phyloP scores from a whole-genome alignment of 2,113 vertebrate genomes.

The Himantopus leucocephalus region DNA sequence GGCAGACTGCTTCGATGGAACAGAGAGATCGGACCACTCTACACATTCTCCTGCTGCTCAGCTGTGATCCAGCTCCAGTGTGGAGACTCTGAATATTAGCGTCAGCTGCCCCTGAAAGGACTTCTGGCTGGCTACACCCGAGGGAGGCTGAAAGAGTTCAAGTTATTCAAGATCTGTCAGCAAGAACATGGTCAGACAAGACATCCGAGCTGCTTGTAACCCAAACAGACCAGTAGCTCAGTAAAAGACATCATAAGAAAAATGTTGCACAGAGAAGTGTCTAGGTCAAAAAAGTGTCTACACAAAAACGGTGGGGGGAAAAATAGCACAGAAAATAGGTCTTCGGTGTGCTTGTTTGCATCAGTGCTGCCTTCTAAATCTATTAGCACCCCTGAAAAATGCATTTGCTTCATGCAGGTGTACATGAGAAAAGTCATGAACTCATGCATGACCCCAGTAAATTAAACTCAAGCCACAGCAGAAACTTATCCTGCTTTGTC shows the following conservation, averaged over 20 bases:
- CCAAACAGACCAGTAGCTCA: not conserved
- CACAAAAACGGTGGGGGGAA: not conserved
- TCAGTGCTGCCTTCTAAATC: not conserved
- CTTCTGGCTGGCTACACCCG: not conserved
- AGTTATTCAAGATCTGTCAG: not conserved
- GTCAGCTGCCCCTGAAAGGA: not conserved
- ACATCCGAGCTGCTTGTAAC: not conserved
- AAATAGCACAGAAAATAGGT: not conserved
- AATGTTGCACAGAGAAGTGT: not conserved
- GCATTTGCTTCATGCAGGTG: not conserved
- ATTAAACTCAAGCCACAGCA: not conserved
- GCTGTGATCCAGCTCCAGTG: not conserved
- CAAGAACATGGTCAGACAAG: not conserved
- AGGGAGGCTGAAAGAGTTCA: not conserved
- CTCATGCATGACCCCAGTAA: not conserved
- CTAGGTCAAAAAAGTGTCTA: not conserved
- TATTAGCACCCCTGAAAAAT: not conserved
- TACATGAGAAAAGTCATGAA: rapidly evolving
- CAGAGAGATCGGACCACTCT: not conserved
- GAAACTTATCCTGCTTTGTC: not conserved
- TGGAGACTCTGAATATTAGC: not conserved
- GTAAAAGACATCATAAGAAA: not conserved
- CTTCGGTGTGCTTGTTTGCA: not conserved
- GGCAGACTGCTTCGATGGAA: not conserved
- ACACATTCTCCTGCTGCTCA: not conserved